Evolutionary conservation across 2,797 vertebrate species (phyloP), one percentile per base, ranked within the genome.

Genomic region (Mus minutoides): DNA sequence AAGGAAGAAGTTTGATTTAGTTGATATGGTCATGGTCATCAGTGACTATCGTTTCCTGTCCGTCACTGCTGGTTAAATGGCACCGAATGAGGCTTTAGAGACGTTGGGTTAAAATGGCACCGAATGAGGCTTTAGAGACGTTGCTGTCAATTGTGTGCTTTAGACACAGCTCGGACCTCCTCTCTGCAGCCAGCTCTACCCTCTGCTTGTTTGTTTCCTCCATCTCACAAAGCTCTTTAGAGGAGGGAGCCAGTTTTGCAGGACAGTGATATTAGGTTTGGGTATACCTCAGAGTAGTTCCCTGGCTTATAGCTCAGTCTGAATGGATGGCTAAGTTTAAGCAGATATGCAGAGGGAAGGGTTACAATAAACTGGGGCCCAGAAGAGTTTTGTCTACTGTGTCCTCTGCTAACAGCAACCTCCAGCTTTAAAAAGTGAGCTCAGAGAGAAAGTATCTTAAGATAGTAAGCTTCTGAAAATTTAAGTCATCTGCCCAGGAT

Each of bases 21-120:
- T 87, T 93, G 29, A 46, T 67, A 2, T n/a, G 19, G 52, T 80
- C 34, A 58, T 85, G 19, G 52, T 80, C 34, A 58, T 85, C 56
- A 78, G 16, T 96, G 87, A 78, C 84, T 46, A 85, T 95, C 92
- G 56, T 83, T 92, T 77, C 17, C 54, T 91, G 69, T 87, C 13
- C 93, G 79, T 92, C 76, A 88, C 92, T 94, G 60, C 69, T 16
- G 75, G 34, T 92, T 94, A 96, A 93, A 87, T 92, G 92, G 56
- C 12, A 31, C 75, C 10, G 60, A 83, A 62, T 88, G 24, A 93
- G 21, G 96, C n/a, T 88, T 64, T 75, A 96, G 49, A 69, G 89
- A 40, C 24, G 2, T 87, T 54, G 87, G 75, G 34, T 92, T 94
- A 92, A 96, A 93, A 87, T 92, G 92, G 56, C 12, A 31, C 75